Evolutionary conservation across 2,797 vertebrate species (phyloP), one percentile per base, ranked within the genome.

Genomic region (Arremon brunneinucha): DNA sequence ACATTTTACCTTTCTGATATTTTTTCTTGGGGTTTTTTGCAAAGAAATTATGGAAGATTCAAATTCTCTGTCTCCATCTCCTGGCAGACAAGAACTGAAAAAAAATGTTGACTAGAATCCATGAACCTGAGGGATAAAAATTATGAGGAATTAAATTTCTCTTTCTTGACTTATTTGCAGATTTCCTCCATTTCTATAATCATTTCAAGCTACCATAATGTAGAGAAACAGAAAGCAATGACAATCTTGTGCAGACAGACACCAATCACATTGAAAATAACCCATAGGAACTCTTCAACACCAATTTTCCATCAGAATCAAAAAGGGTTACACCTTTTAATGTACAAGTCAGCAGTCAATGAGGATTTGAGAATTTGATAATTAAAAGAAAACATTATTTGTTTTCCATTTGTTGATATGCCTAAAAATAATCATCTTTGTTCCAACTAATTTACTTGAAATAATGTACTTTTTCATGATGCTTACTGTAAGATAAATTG

Each of bases 21-120:
- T 62, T 86, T 24, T 69, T 37, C 13, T 56, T 16, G 15, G 11
- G 8, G 0, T 7, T 32, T 8, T 74, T 88, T 46, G 12, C 17
- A 59, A 67, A 63, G 24, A 79, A 67, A 1, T 75, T 8, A 55
- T 35, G 44, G 23, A 93, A 90, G 41, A 92, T 71, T 87, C 34
- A 91, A 95, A 93, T 89, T 41, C 87, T 96, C 44, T 96, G 89
- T 85, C 94, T 95, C 94, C 93, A 94, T 91, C 94, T 96, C 87
- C 89, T 96, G 94, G 87, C 10, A 96, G 72, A 47, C 44, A 70
- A 77, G n/a, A 85, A 74, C 22, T n/a, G 37, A 89, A 84, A 6
- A 27, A 65, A 91, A 35, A 47, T 17, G 4, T 34, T 7, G 37
- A 53, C 8, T 78, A n/a, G 24, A 70, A 83, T 46, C 20, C 15